These are phyloP conservation scores for Pseudachorutes palmiensis DNA, from an alignment of 1,140 invertebrate genomes.

Conservation along the genomic window DNA sequence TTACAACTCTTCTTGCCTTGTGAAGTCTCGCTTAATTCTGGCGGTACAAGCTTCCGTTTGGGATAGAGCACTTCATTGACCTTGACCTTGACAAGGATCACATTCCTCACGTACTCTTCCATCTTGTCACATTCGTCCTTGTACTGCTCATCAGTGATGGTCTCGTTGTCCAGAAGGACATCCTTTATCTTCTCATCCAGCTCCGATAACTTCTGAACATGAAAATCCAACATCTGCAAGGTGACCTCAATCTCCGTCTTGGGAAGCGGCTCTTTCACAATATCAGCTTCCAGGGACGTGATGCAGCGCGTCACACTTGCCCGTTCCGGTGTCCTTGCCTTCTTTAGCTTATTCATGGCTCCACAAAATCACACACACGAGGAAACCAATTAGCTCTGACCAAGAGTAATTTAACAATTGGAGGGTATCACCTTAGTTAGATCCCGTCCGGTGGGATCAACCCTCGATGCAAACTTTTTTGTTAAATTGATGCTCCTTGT, in stretches of 20 bases:
- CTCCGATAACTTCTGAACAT: background rate
- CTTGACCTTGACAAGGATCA: background rate
- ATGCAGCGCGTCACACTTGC: background rate
- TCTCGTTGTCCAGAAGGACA: background rate
- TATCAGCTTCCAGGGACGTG: background rate
- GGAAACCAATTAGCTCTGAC: too few relatives aligned
- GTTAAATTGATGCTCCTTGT: too few relatives aligned
- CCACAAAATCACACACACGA: too few relatives aligned
- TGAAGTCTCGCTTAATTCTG: background rate
- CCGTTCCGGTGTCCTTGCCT: background rate
- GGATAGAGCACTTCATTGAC: background rate
- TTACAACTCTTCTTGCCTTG: constrained; percentile 14
- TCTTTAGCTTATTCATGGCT: background rate
- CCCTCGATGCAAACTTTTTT: too few relatives aligned
- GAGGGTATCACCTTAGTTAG: too few relatives aligned
- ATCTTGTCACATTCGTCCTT: background rate
- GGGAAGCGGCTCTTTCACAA: background rate
- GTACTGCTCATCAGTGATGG: background rate
- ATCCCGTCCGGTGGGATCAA: too few relatives aligned
- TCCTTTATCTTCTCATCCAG: background rate
- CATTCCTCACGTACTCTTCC: background rate
- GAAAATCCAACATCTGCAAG: background rate
- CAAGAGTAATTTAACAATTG: too few relatives aligned
- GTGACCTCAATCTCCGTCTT: background rate
- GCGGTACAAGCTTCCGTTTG: background rate